Percentiles rank a stretch among this genome's conserved stretches.
Conservation (phyloP, 2,797 vertebrate species). For the Choloepus didactylus region DNA sequence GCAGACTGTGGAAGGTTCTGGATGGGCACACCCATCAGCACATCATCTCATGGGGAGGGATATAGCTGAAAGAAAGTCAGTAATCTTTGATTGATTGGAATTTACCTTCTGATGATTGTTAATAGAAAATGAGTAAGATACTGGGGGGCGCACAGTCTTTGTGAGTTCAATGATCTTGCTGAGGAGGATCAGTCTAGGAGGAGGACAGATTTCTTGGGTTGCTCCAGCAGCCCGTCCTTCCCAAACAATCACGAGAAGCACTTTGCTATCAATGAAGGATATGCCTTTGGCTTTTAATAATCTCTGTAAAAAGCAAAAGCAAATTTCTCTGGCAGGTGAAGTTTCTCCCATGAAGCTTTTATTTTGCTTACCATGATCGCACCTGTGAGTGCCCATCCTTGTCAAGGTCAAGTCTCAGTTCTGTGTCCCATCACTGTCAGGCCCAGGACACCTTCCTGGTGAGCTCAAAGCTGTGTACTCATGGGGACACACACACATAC, state of each 20-base stretch:
- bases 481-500: background rate
- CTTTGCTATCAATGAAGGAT: background rate
- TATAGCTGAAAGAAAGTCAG: background rate
- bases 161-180: constrained; percentile 44
- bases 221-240: background rate
- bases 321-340: background rate
- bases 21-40: background rate
- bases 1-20: background rate
- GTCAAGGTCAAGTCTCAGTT: background rate
- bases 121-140: constrained; percentile 54
- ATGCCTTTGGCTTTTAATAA: background rate
- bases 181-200: background rate
- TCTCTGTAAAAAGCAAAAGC: background rate
- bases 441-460: background rate
- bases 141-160: constrained; percentile 58
- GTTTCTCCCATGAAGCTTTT: background rate
- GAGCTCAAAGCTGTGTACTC: background rate
- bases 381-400: background rate
- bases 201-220: background rate
- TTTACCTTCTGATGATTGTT: constrained; percentile 54
- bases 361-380: background rate
- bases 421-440: background rate
- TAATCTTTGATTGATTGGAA: constrained; percentile 58
- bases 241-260: background rate
- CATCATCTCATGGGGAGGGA: background rate